Percentiles rank a stretch among this genome's conserved stretches.
Evolutionary conservation across 2,113 vertebrate species (phyloP).

Genomic region (Hippocampus zosterae): DNA sequence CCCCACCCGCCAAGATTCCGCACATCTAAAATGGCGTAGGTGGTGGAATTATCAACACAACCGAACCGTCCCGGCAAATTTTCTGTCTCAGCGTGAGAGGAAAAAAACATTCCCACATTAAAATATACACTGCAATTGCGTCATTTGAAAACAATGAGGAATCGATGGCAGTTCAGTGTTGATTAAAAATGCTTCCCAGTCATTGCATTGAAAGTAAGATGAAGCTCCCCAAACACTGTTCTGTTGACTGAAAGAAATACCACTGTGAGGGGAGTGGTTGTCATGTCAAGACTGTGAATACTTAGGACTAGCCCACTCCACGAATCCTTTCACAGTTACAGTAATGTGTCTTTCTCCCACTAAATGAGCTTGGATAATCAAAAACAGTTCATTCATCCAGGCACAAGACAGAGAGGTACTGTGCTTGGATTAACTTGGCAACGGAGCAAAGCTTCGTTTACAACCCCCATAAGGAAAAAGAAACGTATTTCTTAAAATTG

Average conservation of each 20-base stretch:
- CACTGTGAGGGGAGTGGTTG: slow-evolving; percentile 63
- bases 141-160: slow-evolving; percentile 3
- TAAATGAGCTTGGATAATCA: slow-evolving; percentile 53
- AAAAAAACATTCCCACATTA: neutral
- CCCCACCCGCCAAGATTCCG: neutral
- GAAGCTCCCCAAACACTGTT: slow-evolving; percentile 66
- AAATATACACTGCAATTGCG: neutral
- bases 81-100: neutral
- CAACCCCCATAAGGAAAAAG: slow-evolving; percentile 27
- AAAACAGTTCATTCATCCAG: slow-evolving; percentile 53
- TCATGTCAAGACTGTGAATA: slow-evolving; percentile 70
- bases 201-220: slow-evolving; percentile 43
- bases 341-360: slow-evolving; percentile 30
- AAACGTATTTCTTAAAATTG: slow-evolving; percentile 22
- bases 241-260: slow-evolving; percentile 71
- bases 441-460: slow-evolving; percentile 34
- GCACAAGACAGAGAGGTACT: slow-evolving; percentile 29
- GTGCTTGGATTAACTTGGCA: slow-evolving; percentile 34
- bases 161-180: neutral
- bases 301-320: slow-evolving; percentile 40
- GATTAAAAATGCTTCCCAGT: slow-evolving; percentile 20
- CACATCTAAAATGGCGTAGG: slow-evolving; percentile 15
- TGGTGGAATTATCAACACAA: slow-evolving; percentile 1
- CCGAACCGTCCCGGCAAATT: neutral
- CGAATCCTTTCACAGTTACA: slow-evolving; percentile 43